Evolutionary conservation across 2,113 vertebrate genomes (phyloP).

Genomic region (Mesitornis unicolor): DNA sequence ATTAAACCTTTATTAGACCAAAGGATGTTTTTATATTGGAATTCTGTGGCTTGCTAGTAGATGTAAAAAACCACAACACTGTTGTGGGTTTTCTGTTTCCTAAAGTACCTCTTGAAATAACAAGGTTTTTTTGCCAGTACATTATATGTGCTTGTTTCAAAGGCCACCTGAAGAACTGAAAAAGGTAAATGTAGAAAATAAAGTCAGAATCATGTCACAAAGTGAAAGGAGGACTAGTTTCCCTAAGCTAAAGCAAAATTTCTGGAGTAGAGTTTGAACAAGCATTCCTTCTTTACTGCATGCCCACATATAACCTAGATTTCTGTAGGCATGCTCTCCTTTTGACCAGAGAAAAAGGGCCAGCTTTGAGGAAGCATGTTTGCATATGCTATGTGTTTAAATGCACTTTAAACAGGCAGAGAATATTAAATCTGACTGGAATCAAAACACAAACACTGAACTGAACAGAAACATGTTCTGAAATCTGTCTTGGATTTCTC

Average conservation of each 20-base stretch:
- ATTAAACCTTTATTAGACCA: constrained; percentile 8
- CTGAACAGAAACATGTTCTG: not conserved
- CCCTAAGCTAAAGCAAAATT: not conserved
- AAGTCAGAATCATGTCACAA: not conserved
- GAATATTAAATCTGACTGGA: not conserved
- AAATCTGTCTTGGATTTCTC: not conserved
- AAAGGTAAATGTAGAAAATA: not conserved
- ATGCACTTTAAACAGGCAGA: not conserved
- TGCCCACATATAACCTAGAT: not conserved
- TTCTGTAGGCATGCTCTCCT: not conserved
- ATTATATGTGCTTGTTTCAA: not conserved
- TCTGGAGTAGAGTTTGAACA: not conserved
- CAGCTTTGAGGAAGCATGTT: not conserved
- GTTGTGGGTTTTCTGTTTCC: not conserved
- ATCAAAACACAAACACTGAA: not conserved
- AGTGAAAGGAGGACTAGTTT: not conserved
- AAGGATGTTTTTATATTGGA: not conserved
- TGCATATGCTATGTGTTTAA: not conserved
- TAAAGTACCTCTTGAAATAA: not conserved
- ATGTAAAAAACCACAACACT: not conserved
- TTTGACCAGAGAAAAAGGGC: not conserved
- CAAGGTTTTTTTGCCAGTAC: not conserved
- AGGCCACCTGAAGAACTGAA: not conserved
- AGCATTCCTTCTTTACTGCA: not conserved
- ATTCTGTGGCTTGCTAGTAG: not conserved